Evolutionary conservation across 2,888 invertebrate genomes (phyloP).

Genomic region (Lepidochrysops patricia): DNA sequence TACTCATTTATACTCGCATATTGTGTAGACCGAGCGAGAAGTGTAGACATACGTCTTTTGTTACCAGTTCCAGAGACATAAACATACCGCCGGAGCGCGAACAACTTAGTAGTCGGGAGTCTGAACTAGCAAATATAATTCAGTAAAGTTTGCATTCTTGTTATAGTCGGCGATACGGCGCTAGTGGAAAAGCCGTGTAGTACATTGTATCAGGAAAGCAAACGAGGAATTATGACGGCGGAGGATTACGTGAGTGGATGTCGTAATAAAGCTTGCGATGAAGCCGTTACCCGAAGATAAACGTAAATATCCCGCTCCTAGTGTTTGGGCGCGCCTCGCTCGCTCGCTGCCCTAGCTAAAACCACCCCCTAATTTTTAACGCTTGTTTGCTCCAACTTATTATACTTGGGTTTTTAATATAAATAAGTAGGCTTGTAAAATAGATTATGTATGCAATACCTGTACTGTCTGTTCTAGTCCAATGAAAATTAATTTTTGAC

Average conservation of each 20-base stretch:
- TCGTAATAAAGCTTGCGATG: conserved; percentile 75
- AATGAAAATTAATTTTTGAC: no score
- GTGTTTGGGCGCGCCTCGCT: conserved; percentile 43
- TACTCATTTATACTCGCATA: background rate
- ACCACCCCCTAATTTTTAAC: conserved; percentile 27
- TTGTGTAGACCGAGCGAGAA: background rate
- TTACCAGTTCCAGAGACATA: conserved; percentile 11
- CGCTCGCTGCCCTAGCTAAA: conserved; percentile 29
- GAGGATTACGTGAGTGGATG: conserved; percentile 75
- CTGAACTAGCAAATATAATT: conserved; percentile 18
- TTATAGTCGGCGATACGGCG: conserved; percentile 38
- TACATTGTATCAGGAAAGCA: conserved; percentile 65
- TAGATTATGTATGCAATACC: no score
- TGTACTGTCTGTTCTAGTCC: no score
- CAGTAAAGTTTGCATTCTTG: conserved; percentile 25
- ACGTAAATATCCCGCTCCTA: conserved; percentile 69
- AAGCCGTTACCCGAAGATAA: conserved; percentile 74
- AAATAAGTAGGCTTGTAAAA: background rate
- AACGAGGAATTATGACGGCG: conserved; percentile 73
- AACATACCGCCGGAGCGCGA: conserved; percentile 8
- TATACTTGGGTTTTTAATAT: conserved; percentile 12
- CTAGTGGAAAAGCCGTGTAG: conserved; percentile 58
- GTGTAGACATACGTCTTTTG: conserved; percentile 9
- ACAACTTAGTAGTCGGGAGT: conserved; percentile 13
- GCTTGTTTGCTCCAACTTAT: conserved; percentile 35